These are phyloP conservation scores for Prunella strophiata DNA, from an alignment of 2,797 vertebrate genomes.

Conservation along the genomic window DNA sequence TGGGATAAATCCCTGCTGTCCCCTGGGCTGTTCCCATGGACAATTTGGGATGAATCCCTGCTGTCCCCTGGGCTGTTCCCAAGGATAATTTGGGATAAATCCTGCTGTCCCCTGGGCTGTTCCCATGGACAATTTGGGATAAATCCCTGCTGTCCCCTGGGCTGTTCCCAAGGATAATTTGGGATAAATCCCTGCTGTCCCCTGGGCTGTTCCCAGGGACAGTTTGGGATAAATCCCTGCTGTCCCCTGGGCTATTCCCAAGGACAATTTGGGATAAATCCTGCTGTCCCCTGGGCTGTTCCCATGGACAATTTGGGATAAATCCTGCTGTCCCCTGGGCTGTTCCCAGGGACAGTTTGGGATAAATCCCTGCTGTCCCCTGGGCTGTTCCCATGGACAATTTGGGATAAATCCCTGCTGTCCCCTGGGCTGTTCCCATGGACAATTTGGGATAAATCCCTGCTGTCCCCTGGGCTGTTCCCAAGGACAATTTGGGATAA, in stretches of 20 bases:
- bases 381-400: too few species aligned
- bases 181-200: too few species aligned
- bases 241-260: fast-evolving
- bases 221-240: too few species aligned
- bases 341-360: background rate
- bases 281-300: background rate
- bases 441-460: too few species aligned
- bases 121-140: background rate
- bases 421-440: too few species aligned
- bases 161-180: fast-evolving
- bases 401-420: too few species aligned
- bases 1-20: background rate
- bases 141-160: background rate
- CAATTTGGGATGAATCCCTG: background rate
- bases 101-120: background rate
- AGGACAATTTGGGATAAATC: background rate
- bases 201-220: fast-evolving
- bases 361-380: background rate
- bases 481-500: too few species aligned
- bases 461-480: too few species aligned
- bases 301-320: background rate
- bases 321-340: background rate
- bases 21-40: fast-evolving
- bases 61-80: fast-evolving
- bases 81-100: background rate